Percentiles rank a stretch among this genome's conserved stretches.
Conservation (phyloP, 2,888 invertebrate species). For the Nomada ferruginata region DNA sequence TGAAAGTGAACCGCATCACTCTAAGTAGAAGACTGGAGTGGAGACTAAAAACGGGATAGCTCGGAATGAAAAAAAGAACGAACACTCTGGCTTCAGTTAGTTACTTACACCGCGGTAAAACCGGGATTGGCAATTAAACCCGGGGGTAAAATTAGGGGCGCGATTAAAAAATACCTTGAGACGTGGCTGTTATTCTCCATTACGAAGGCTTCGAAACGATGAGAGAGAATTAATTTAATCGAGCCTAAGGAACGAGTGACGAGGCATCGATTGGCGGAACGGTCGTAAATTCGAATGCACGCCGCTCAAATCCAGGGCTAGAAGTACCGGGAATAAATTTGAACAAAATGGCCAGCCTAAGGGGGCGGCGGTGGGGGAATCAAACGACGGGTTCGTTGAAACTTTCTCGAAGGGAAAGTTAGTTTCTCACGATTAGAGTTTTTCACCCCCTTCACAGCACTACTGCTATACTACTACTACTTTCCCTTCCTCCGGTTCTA, state of each 20-base stretch:
- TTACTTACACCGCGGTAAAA: conserved; percentile 21
- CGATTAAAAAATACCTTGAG: not conserved
- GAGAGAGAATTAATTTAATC: not conserved
- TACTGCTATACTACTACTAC: conserved; percentile 46
- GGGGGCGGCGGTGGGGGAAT: not conserved
- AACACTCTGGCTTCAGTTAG: conserved; percentile 13
- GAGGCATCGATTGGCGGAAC: conserved; percentile 50
- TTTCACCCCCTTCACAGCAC: conserved; percentile 40
- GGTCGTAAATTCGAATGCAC: conserved; percentile 61
- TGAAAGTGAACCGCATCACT: conserved; percentile 5
- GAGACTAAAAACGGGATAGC: conserved; percentile 1
- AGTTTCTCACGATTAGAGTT: conserved; percentile 74
- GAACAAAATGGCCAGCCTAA: conserved; percentile 43
- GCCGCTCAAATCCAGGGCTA: conserved; percentile 52
- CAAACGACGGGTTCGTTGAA: conserved; percentile 52
- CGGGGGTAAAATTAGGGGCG: not conserved
- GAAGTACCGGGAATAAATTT: conserved; percentile 52
- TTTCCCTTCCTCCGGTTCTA: conserved; percentile 53
- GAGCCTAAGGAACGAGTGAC: conserved; percentile 20
- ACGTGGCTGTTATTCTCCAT: conserved; percentile 6
- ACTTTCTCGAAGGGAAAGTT: conserved; percentile 69
- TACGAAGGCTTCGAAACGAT: not conserved
- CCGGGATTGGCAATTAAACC: conserved; percentile 28
- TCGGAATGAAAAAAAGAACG: conserved; percentile 9
- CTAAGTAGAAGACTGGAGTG: conserved; percentile 2